phyloP scores from a whole-genome alignment of 2,888 invertebrate species.

The Polietes domitor region DNA sequence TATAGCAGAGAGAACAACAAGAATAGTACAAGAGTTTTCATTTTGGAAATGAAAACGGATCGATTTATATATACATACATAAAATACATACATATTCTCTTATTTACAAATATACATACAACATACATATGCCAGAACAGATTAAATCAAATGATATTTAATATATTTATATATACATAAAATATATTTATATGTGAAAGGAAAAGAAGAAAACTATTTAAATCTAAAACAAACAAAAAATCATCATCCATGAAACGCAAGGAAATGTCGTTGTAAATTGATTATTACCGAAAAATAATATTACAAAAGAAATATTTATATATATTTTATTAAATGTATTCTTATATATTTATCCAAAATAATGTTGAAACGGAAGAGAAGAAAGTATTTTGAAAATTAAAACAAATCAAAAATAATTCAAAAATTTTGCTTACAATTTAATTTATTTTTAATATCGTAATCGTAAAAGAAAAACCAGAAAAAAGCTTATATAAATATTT shows the following conservation, averaged over 20 bases:
- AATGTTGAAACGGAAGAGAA: background rate
- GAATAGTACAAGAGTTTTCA: slow-evolving; percentile 32
- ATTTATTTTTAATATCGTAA: slow-evolving; percentile 1
- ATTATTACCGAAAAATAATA: background rate
- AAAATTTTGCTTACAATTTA: slow-evolving; percentile 17
- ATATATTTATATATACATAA: slow-evolving; percentile 10
- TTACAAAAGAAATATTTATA: slow-evolving; percentile 6
- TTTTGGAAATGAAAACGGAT: slow-evolving; percentile 6
- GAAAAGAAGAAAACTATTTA: background rate
- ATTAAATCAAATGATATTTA: slow-evolving; percentile 34
- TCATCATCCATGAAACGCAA: background rate
- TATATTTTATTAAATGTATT: slow-evolving; percentile 42
- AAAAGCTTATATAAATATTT: slow-evolving; percentile 12
- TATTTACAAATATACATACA: slow-evolving; percentile 19
- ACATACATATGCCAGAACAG: slow-evolving; percentile 29
- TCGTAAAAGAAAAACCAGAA: background rate
- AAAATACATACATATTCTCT: slow-evolving; percentile 3
- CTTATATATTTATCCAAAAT: slow-evolving; percentile 37
- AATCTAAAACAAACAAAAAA: too few relatives aligned
- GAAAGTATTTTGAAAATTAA: slow-evolving; percentile 23
- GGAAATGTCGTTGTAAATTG: background rate
- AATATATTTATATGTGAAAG: background rate
- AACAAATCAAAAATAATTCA: slow-evolving; percentile 37
- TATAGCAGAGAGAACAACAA: background rate
- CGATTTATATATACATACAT: background rate